These are phyloP conservation scores for Pocillopora verrucosa DNA, from an alignment of 64 coral and sea anemone species.

Conservation along the genomic window DNA sequence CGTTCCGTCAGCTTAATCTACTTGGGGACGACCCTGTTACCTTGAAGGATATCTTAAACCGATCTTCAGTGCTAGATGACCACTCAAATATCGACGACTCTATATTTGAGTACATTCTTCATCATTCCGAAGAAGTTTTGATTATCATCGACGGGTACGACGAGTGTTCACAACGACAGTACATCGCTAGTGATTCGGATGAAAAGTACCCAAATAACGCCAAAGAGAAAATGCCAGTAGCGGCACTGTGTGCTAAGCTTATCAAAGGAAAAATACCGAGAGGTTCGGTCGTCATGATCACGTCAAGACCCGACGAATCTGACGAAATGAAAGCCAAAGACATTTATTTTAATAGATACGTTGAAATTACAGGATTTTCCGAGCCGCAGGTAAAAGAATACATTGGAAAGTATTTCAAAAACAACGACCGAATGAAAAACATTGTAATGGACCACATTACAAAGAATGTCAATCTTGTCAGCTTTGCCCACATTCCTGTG, in stretches of 20 bases:
- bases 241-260: slow-evolving; percentile 17
- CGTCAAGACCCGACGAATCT: slow-evolving; percentile 17
- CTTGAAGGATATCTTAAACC: slow-evolving; percentile 19
- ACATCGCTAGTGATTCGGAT: slow-evolving; percentile 8
- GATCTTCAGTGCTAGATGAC: slow-evolving; percentile 26
- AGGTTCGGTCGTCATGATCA: not conserved
- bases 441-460: slow-evolving; percentile 13
- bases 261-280: slow-evolving; percentile 22
- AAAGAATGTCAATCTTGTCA: slow-evolving; percentile 28
- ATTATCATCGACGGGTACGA: slow-evolving; percentile 33
- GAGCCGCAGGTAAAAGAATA: slow-evolving; percentile 22
- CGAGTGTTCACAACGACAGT: slow-evolving; percentile 6
- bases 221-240: slow-evolving; percentile 10
- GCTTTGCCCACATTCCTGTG: slow-evolving; percentile 36
- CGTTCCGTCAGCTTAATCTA: slow-evolving; percentile 19
- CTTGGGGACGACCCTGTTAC: slow-evolving; percentile 1
- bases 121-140: slow-evolving; percentile 2
- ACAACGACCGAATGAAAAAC: slow-evolving; percentile 7
- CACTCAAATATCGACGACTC: not conserved
- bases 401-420: slow-evolving; percentile 42
- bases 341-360: slow-evolving; percentile 17
- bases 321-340: not conserved
- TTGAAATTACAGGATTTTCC: slow-evolving; percentile 43
- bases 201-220: slow-evolving; percentile 16
- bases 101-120: slow-evolving; percentile 12